These are phyloP conservation scores for Beris chalybata DNA, from an alignment of 2,888 invertebrate genomes.

Conservation along the genomic window DNA sequence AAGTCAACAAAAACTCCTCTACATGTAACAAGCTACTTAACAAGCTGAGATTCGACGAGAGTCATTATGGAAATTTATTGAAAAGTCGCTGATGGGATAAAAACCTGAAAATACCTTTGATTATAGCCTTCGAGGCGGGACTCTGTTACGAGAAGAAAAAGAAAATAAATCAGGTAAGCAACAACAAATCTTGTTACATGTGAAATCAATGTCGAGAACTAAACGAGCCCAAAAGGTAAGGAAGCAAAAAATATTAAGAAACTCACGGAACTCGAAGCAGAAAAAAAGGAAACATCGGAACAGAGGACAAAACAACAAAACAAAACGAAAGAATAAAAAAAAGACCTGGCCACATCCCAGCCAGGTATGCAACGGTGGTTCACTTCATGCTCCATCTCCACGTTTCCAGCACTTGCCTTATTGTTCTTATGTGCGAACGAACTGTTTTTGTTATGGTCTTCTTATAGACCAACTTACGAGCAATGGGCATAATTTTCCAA, in stretches of 20 bases:
- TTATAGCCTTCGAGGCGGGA: slow-evolving; percentile 16
- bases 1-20: slow-evolving; percentile 32
- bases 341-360: neutral
- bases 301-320: neutral
- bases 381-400: too few species aligned
- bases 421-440: too few species aligned
- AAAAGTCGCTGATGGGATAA: slow-evolving; percentile 32
- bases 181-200: slow-evolving; percentile 19
- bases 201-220: slow-evolving; percentile 23
- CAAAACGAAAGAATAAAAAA: slow-evolving; percentile 1
- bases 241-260: slow-evolving; percentile 5
- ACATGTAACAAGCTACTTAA: slow-evolving; percentile 31
- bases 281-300: slow-evolving; percentile 21
- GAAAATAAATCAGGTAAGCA: neutral
- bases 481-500: too few species aligned
- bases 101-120: slow-evolving; percentile 33
- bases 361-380: neutral
- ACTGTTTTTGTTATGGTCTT: too few species aligned
- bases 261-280: slow-evolving; percentile 9
- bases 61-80: slow-evolving; percentile 35
- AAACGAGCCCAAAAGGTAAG: slow-evolving; percentile 24
- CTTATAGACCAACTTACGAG: too few species aligned
- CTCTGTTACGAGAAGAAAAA: neutral
- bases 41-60: slow-evolving; percentile 27
- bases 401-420: too few species aligned